Conservation (phyloP, 2,888 invertebrate genomes). For the Cerceris ruficornis region DNA sequence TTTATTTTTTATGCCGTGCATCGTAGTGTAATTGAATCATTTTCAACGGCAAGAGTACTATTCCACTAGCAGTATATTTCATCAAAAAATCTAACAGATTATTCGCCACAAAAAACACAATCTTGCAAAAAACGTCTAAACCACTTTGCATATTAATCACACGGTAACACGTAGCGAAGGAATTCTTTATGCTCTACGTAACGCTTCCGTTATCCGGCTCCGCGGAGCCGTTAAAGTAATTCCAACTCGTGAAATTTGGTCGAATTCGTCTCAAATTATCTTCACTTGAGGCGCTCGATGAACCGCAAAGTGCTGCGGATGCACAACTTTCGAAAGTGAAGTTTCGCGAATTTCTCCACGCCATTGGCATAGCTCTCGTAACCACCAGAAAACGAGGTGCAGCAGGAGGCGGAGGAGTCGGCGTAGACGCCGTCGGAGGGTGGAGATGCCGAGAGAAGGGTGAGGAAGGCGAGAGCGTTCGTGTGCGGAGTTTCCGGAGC, state of each 20-base stretch:
- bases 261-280: conserved; percentile 61
- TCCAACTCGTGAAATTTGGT: conserved; percentile 50
- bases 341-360: conserved; percentile 65
- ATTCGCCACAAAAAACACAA: too few relatives aligned
- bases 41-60: too few relatives aligned
- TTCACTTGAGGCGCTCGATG: conserved; percentile 61
- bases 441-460: conserved; percentile 20
- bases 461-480: conserved; percentile 30
- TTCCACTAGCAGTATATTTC: too few relatives aligned
- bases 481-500: conserved; percentile 59
- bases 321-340: conserved; percentile 65
- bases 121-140: too few relatives aligned
- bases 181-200: too few relatives aligned
- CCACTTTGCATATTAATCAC: background rate
- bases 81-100: too few relatives aligned
- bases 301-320: conserved; percentile 64
- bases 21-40: too few relatives aligned
- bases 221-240: conserved; percentile 29
- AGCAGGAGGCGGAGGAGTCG: background rate
- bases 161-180: background rate
- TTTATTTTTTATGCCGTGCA: too few relatives aligned
- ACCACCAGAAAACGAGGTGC: conserved; percentile 57
- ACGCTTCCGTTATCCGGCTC: background rate
- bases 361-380: conserved; percentile 54
- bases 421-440: background rate